Evolutionary conservation across 1,140 invertebrate genomes (phyloP).

Genomic region (Macrostomum lignano): DNA sequence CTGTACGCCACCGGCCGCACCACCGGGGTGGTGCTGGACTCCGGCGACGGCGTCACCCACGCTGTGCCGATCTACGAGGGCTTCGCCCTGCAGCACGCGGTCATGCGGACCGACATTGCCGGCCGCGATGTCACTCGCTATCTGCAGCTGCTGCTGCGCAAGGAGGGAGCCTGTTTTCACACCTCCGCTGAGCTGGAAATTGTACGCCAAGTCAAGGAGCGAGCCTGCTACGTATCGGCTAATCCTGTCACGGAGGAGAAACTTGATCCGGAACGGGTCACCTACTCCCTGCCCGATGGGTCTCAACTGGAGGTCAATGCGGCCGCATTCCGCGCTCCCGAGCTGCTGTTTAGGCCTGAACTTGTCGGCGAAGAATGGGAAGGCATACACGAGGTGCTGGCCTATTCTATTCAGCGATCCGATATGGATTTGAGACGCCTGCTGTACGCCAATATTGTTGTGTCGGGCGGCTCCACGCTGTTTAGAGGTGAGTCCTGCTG

Average conservation of each 20-base stretch:
- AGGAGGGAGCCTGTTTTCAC: constrained; percentile 79
- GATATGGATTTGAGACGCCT: constrained; percentile 88
- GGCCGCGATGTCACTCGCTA: constrained; percentile 82
- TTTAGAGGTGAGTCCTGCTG: constrained; percentile 46
- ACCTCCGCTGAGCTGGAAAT: constrained; percentile 95
- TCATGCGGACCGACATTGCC: constrained; percentile 86
- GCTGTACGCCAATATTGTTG: constrained; percentile 82
- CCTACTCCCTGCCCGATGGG: constrained; percentile 74
- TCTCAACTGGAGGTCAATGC: constrained; percentile 68
- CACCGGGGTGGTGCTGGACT: constrained; percentile 84
- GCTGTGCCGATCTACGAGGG: constrained; percentile 97
- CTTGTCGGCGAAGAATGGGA: constrained; percentile 88
- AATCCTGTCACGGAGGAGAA: constrained; percentile 76
- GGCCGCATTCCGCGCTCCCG: constrained; percentile 71
- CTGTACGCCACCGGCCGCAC: constrained; percentile 90
- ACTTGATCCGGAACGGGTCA: constrained; percentile 54
- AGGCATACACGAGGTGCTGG: constrained; percentile 54
- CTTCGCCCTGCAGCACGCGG: constrained; percentile 87
- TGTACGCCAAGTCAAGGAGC: constrained; percentile 63
- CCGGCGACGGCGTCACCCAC: constrained; percentile 92
- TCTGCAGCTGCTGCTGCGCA: constrained; percentile 56
- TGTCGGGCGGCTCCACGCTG: constrained; percentile 85
- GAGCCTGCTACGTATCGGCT: constrained; percentile 62
- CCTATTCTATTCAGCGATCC: constrained; percentile 46
- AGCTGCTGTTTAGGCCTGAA: constrained; percentile 85